Evolutionary conservation across 2,888 invertebrate genomes (phyloP).

Genomic region (Ochropleura plecta): DNA sequence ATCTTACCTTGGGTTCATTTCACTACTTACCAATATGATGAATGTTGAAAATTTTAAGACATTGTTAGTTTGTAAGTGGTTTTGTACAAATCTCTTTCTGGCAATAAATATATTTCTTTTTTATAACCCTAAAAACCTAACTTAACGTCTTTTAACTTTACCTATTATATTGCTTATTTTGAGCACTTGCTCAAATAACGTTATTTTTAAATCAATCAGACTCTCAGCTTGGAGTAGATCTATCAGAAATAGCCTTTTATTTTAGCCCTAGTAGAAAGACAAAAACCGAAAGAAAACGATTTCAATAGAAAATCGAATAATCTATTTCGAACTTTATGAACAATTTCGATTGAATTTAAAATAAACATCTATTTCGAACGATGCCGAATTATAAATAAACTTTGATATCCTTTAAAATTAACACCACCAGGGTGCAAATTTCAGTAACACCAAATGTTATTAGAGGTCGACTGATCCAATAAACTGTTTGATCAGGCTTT

Average conservation of each 20-base stretch:
- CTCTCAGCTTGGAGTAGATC: not conserved
- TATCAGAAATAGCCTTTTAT: not conserved
- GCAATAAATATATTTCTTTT: too few species aligned
- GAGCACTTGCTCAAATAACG: not conserved
- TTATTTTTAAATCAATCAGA: not conserved
- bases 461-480: not conserved
- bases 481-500: slow-evolving; percentile 3
- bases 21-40: too few species aligned
- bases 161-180: not conserved
- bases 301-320: not conserved
- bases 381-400: not conserved
- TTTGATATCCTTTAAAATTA: not conserved
- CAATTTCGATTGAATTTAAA: not conserved
- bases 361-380: not conserved
- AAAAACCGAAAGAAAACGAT: not conserved
- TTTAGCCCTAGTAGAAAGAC: not conserved
- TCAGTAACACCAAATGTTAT: slow-evolving; percentile 6
- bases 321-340: not conserved
- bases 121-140: too few species aligned
- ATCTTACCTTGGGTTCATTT: too few species aligned
- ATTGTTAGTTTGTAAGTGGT: too few species aligned
- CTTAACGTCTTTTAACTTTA: too few species aligned
- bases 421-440: not conserved
- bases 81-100: too few species aligned
- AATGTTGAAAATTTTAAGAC: too few species aligned